Percentiles rank a stretch among this genome's conserved stretches.
These are phyloP conservation scores for Apeira syringaria DNA, from an alignment of 2,888 invertebrate genomes.

Conservation along the genomic window DNA sequence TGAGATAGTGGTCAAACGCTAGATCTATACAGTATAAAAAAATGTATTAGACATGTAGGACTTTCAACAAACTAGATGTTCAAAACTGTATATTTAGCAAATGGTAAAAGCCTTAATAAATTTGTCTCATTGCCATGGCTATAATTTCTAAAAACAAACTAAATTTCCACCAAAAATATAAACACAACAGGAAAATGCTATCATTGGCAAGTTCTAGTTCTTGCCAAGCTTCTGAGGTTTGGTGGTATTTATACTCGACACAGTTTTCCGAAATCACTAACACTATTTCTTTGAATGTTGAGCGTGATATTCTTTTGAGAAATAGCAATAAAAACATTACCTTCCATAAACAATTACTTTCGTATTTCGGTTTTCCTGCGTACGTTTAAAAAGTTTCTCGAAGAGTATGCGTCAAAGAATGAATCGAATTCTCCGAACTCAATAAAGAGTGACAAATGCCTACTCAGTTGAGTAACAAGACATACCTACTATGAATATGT, in stretches of 20 bases:
- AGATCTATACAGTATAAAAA: no score
- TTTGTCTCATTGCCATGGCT: no score
- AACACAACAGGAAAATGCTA: neutral
- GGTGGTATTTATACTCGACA: neutral
- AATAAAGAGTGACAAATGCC: conserved; percentile 5
- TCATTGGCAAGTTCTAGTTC: neutral
- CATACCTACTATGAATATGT: neutral
- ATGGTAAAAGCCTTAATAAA: no score
- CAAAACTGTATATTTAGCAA: no score
- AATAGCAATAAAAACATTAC: conserved; percentile 13
- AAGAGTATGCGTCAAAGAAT: conserved; percentile 6
- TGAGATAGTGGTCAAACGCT: no score
- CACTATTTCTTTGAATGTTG: conserved; percentile 3
- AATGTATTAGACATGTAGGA: no score
- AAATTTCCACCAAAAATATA: no score
- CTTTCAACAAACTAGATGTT: no score
- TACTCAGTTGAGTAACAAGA: neutral
- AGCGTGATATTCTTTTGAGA: conserved; percentile 9
- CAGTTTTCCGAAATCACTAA: conserved; percentile 5
- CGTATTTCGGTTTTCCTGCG: no score
- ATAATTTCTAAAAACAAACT: no score
- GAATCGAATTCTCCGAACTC: conserved; percentile 25
- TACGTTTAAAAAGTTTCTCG: neutral
- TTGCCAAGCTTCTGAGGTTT: neutral
- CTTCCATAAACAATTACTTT: no score